Conservation (phyloP, 2,113 vertebrate species). For the Burhinus oedicnemus region DNA sequence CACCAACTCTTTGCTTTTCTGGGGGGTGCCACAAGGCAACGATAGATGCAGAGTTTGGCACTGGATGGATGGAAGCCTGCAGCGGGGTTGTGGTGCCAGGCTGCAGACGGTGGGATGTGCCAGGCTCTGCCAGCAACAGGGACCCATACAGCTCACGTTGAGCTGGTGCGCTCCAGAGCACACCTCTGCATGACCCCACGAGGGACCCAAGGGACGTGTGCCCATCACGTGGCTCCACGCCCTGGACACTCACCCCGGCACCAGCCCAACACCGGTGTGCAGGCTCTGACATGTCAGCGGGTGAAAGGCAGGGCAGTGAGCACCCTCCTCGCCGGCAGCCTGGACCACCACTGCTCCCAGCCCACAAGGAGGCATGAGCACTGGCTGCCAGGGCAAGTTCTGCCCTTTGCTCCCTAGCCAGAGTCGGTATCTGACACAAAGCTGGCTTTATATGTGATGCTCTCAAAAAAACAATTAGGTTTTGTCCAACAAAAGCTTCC, state of each 20-base stretch:
- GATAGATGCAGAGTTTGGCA: not conserved
- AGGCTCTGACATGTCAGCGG: not conserved
- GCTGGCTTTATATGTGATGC: not conserved
- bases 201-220: no score
- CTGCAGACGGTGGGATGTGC: not conserved
- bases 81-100: not conserved
- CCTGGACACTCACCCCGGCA: not conserved
- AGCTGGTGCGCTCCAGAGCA: not conserved
- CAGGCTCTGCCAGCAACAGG: not conserved
- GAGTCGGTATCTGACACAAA: not conserved
- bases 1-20: not conserved
- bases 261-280: fast-evolving
- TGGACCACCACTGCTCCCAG: not conserved
- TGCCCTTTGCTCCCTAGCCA: not conserved
- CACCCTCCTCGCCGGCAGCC: not conserved
- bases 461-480: not conserved
- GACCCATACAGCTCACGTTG: not conserved
- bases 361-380: fast-evolving
- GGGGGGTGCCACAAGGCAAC: not conserved
- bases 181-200: not conserved
- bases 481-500: not conserved
- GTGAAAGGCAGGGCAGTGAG: not conserved
- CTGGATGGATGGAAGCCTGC: not conserved
- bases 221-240: fast-evolving
- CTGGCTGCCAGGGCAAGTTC: fast-evolving